These are phyloP conservation scores for Pachypanchax playfairii DNA, from an alignment of 2,113 vertebrate species.

Conservation along the genomic window DNA sequence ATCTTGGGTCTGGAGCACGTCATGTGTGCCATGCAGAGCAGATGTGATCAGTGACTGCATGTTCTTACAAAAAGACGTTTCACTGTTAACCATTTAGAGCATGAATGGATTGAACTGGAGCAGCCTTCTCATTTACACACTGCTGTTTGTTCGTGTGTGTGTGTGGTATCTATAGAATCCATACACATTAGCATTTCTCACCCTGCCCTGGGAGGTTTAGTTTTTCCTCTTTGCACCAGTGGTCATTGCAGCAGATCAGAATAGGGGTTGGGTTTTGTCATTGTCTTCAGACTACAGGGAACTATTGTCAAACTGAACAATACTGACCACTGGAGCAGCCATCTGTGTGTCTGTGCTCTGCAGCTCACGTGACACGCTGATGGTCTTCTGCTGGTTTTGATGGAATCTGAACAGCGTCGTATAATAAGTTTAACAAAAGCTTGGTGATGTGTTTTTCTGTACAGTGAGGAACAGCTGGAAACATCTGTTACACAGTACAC, in stretches of 20 bases:
- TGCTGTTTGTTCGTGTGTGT: conserved; percentile 18
- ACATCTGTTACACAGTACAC: conserved; percentile 71
- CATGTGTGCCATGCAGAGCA: conserved; percentile 19
- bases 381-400: conserved; percentile 53
- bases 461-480: conserved; percentile 70
- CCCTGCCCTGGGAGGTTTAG: conserved; percentile 25
- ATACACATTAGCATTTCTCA: conserved; percentile 68
- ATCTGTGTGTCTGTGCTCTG: conserved; percentile 25
- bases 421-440: conserved; percentile 29
- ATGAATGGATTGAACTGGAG: conserved; percentile 50
- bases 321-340: conserved; percentile 74
- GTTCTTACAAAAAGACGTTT: conserved; percentile 24
- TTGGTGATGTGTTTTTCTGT: conserved; percentile 49
- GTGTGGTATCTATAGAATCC: conserved; percentile 65
- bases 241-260: conserved; percentile 55
- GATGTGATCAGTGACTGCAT: conserved; percentile 47
- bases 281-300: conserved; percentile 74
- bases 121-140: conserved; percentile 45
- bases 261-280: conserved; percentile 63
- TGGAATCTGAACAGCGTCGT: conserved; percentile 50
- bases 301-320: conserved; percentile 76
- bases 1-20: conserved; percentile 11
- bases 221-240: conserved; percentile 45
- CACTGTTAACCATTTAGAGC: conserved; percentile 48
- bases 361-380: conserved; percentile 26